Evolutionary conservation across 2,113 vertebrate species (phyloP).

Genomic region (Alouatta palliata): DNA sequence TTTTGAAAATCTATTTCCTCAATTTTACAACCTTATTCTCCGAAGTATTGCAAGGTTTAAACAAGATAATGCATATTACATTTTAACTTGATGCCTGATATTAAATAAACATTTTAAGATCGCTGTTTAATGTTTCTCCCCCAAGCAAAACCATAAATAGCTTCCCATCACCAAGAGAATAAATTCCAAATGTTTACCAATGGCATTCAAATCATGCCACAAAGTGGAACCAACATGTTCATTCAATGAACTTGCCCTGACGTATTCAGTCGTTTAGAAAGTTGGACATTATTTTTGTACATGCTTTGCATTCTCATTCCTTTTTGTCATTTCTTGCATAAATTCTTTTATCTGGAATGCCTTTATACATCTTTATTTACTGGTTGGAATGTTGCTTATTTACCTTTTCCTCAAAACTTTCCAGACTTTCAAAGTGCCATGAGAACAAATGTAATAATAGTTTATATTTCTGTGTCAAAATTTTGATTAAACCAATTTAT

Average conservation of each 20-base stretch:
- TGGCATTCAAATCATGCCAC: neutral
- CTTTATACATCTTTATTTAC: neutral
- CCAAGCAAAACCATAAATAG: neutral
- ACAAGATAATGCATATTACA: neutral
- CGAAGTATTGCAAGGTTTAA: neutral
- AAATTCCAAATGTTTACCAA: neutral
- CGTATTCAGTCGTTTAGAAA: neutral
- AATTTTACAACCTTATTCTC: neutral
- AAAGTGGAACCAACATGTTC: neutral
- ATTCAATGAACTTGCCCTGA: neutral
- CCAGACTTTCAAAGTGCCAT: neutral
- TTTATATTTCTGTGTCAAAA: neutral
- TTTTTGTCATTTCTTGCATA: neutral
- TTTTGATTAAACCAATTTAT: neutral
- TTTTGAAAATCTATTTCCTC: neutral
- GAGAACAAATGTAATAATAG: neutral
- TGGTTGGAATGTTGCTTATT: neutral
- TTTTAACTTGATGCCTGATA: neutral
- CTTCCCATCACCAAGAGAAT: neutral
- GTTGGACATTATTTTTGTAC: neutral
- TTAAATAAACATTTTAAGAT: neutral
- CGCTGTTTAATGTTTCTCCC: neutral
- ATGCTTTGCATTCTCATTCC: neutral
- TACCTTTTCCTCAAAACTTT: neutral
- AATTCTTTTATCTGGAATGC: neutral